Conservation (phyloP, 2,888 invertebrate species). For the Eugnorisma glareosa region DNA sequence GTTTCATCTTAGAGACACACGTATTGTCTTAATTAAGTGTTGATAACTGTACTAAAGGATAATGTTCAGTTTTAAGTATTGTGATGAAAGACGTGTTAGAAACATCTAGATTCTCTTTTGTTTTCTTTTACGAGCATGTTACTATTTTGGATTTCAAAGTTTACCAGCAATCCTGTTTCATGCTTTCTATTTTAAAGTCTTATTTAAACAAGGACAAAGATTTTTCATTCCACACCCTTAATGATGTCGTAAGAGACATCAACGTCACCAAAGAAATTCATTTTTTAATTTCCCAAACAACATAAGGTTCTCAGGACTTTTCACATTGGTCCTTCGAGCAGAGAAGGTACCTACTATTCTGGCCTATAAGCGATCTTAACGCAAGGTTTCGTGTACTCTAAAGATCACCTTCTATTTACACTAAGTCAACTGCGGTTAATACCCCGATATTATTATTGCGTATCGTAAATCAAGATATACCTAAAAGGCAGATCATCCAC, state of each 20-base stretch:
- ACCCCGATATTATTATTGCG: too few relatives aligned
- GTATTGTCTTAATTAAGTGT: conserved; percentile 23
- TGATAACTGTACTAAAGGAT: conserved; percentile 2
- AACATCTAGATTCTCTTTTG: not conserved
- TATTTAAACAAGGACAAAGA: too few relatives aligned
- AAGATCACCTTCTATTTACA: not conserved
- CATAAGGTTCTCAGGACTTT: not conserved
- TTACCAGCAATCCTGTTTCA: not conserved
- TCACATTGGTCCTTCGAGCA: not conserved
- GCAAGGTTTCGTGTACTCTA: not conserved
- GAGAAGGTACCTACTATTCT: not conserved
- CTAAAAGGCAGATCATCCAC: too few relatives aligned
- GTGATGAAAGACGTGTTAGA: not conserved
- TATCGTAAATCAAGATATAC: too few relatives aligned
- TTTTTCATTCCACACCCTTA: too few relatives aligned
- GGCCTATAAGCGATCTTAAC: not conserved
- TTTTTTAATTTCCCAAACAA: not conserved
- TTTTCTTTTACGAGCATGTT: not conserved
- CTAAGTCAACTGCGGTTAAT: too few relatives aligned
- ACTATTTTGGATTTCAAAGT: not conserved
- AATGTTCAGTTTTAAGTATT: conserved; percentile 9
- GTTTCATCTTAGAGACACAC: conserved; percentile 25
- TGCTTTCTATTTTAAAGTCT: too few relatives aligned
- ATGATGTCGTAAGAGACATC: too few relatives aligned
- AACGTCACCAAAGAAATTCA: not conserved